Evolutionary conservation across 2,888 invertebrate genomes (phyloP), one percentile per base, ranked within the genome.

Genomic region (Perizoma flavofasciatum): DNA sequence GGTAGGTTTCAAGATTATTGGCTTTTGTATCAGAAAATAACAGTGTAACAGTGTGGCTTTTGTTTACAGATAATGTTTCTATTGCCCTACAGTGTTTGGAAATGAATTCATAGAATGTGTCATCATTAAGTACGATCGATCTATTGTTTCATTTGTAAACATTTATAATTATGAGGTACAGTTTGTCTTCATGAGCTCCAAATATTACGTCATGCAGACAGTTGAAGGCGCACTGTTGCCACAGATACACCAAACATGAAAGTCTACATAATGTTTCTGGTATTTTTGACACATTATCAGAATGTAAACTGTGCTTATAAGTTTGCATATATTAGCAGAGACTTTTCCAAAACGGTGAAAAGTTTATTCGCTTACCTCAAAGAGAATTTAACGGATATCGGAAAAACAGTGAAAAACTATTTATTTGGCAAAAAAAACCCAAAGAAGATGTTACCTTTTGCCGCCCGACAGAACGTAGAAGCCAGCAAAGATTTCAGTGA

Each of bases 111-210:
- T 34, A 41, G 22, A 43, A 51, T 57, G 51, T 51, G 7, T 37
- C 7, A 37, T 37, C 5, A 7, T 7, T 37, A 37, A 46, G 34
- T 34, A 41, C 39, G 50, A 9, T n/a, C 34, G 61, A 39, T 41
- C 61, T 45, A 57, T 61, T 61, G 61, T 61, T 54, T 34, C 5
- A n/a, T 43, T 34, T 61, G 61, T 50, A 57, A 54, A 53, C 49
- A 53, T 33, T 35, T 22, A 22, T 40, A 48, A n/a, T 43, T 32
- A 45, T n/a, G n/a, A 5, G n/a, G 32, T 37, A 4, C 32, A 22
- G 9, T 34, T 9, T 53, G 49, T 44, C 33, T 52, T 55, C 6
- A 34, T 34, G 8, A 11, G 11, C 8, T 8, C 46, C 43, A 6
- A 11, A 32, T 32, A 11, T 41, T 10, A 49, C 11, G 39, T 34